Evolutionary conservation across 2,888 invertebrate species (phyloP).

Genomic region (Rhaphigaster nebulosa): DNA sequence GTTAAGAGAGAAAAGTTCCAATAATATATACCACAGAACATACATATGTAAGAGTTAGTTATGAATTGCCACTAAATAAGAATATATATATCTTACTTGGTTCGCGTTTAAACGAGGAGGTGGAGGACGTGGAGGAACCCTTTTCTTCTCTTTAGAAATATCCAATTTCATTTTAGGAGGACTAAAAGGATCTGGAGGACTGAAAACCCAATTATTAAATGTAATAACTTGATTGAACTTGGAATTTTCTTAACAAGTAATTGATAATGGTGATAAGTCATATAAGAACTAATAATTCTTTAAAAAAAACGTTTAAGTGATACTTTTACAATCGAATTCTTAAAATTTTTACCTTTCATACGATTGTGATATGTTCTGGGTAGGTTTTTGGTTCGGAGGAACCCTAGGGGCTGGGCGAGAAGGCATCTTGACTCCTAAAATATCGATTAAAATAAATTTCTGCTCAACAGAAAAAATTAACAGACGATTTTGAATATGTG

Average conservation of each 20-base stretch:
- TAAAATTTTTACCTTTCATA: slow-evolving; percentile 50
- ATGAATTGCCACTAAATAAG: neutral
- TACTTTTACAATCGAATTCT: neutral
- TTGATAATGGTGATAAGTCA: neutral
- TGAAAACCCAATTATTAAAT: neutral
- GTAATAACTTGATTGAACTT: neutral
- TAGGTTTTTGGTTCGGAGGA: slow-evolving; percentile 35
- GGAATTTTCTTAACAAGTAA: neutral
- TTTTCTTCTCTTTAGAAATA: slow-evolving; percentile 70
- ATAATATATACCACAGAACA: neutral
- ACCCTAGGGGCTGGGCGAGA: slow-evolving; percentile 50
- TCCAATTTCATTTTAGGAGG: slow-evolving; percentile 51
- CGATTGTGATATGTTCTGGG: slow-evolving; percentile 1
- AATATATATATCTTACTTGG: slow-evolving; percentile 43
- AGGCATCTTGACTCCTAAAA: slow-evolving; percentile 51
- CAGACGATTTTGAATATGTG: neutral
- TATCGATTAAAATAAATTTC: neutral
- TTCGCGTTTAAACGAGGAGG: slow-evolving; percentile 72
- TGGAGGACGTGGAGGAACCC: slow-evolving; percentile 81
- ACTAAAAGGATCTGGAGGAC: slow-evolving; percentile 67
- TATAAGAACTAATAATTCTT: neutral
- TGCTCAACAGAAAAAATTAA: neutral
- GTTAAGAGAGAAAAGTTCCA: neutral
- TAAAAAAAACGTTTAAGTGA: neutral
- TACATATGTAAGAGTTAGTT: neutral